A percentile compares a stretch with the other conserved stretches of the same genome.
These are phyloP conservation scores for Eupleurogrammus muticus DNA, from an alignment of 2,797 vertebrate genomes.

Conservation along the genomic window DNA sequence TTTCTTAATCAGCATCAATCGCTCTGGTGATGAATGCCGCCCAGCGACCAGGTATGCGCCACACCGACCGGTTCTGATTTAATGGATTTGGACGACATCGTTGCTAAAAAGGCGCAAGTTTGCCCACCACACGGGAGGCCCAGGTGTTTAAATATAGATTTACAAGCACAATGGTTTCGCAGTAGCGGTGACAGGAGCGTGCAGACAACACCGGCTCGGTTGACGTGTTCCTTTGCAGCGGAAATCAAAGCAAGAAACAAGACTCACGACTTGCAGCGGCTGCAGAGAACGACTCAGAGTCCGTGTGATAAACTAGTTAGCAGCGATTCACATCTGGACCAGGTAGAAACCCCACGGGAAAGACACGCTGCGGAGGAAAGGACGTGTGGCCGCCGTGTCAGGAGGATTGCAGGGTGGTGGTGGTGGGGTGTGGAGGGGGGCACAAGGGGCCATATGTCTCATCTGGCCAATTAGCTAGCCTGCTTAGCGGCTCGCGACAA, in stretches of 20 bases:
- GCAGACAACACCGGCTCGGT: slow-evolving; percentile 41
- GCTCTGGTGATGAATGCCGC: fast-evolving
- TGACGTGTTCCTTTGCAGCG: slow-evolving; percentile 61
- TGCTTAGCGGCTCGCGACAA: slow-evolving; percentile 78
- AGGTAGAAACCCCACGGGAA: background rate
- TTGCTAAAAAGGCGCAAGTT: background rate
- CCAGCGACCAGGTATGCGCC: background rate
- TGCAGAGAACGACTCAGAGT: slow-evolving; percentile 20
- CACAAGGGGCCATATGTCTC: slow-evolving; percentile 65
- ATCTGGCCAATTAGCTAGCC: slow-evolving; percentile 76
- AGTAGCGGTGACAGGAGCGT: background rate
- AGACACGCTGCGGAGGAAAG: background rate
- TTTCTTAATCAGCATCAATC: background rate
- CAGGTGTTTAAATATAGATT: background rate
- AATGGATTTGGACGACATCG: slow-evolving; percentile 9
- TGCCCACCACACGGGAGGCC: background rate
- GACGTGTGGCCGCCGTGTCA: background rate
- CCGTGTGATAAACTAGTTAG: background rate
- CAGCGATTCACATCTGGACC: background rate
- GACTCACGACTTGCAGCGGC: slow-evolving; percentile 46
- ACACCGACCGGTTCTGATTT: background rate
- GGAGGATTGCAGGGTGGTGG: background rate
- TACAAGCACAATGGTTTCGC: fast-evolving
- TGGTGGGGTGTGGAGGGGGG: no score
- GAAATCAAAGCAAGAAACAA: slow-evolving; percentile 56